Percentiles rank a stretch among this genome's conserved stretches.
phyloP scores from a whole-genome alignment of 2,888 invertebrate genomes.

The Drosophila nr. perissopoda region DNA sequence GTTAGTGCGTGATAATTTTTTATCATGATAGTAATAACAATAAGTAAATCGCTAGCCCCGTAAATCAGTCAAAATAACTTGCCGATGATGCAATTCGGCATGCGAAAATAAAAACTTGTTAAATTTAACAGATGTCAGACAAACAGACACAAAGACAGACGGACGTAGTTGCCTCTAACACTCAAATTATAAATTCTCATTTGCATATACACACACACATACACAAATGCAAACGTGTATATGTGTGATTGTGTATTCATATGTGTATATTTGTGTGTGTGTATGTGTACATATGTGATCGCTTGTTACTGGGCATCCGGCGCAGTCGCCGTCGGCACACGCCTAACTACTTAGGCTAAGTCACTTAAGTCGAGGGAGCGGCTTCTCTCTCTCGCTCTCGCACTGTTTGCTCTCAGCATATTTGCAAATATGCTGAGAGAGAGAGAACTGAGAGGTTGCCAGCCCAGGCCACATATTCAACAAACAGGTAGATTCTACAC shows the following conservation, averaged over 20 bases:
- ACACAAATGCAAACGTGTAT: neutral
- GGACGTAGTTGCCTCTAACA: slow-evolving; percentile 42
- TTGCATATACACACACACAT: slow-evolving; percentile 4
- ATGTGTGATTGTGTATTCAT: slow-evolving; percentile 1
- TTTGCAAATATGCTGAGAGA: slow-evolving; percentile 46
- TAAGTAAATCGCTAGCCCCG: slow-evolving; percentile 26
- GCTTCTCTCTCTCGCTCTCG: slow-evolving; percentile 36
- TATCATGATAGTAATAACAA: slow-evolving; percentile 47
- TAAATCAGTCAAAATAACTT: slow-evolving; percentile 61
- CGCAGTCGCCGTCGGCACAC: slow-evolving; percentile 56
- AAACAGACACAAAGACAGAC: neutral
- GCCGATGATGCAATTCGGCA: slow-evolving; percentile 68
- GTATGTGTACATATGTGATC: slow-evolving; percentile 25
- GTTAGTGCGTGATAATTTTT: slow-evolving; percentile 54
- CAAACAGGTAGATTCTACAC: slow-evolving; percentile 55
- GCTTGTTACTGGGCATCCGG: slow-evolving; percentile 40
- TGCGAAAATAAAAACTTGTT: slow-evolving; percentile 45
- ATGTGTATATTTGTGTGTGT: neutral
- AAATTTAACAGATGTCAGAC: slow-evolving; percentile 40
- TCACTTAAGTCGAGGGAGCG: slow-evolving; percentile 74
- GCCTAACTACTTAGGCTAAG: slow-evolving; percentile 66
- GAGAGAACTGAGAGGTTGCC: slow-evolving; percentile 3
- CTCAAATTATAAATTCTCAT: slow-evolving; percentile 35
- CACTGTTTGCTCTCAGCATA: slow-evolving; percentile 12
- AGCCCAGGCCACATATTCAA: slow-evolving; percentile 44